These are phyloP conservation scores for Zaprionus vittiger DNA, from an alignment of 1,140 invertebrate species.

Conservation along the genomic window DNA sequence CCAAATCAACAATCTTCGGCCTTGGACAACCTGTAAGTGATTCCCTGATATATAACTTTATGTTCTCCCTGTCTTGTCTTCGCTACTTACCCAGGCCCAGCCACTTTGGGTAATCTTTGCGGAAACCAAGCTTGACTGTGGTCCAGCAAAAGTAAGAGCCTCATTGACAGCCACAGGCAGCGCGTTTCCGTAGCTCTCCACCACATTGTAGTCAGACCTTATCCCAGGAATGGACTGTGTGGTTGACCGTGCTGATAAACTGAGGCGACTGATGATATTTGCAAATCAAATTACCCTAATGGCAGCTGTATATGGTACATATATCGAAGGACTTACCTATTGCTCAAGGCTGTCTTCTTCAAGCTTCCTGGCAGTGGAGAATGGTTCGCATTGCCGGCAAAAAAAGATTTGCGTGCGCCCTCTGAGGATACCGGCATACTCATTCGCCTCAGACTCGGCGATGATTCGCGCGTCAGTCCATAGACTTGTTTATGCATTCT, in stretches of 20 bases:
- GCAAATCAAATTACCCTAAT: not conserved
- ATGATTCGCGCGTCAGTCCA: conserved; percentile 49
- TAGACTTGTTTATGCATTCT: conserved; percentile 63
- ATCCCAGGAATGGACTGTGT: conserved; percentile 89
- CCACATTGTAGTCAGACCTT: conserved; percentile 88
- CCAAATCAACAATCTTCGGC: conserved; percentile 94
- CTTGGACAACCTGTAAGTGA: conserved; percentile 91
- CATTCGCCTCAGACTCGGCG: conserved; percentile 32
- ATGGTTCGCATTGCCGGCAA: conserved; percentile 57
- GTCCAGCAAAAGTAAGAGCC: conserved; percentile 90
- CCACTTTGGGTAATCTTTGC: conserved; percentile 88
- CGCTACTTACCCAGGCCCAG: conserved; percentile 89
- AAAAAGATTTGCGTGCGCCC: conserved; percentile 62
- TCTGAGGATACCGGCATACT: conserved; percentile 47
- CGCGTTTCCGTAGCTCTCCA: conserved; percentile 91
- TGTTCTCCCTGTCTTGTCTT: not conserved
- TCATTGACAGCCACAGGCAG: conserved; percentile 95
- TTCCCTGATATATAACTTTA: not conserved
- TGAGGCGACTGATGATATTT: conserved; percentile 85
- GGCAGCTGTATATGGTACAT: not conserved
- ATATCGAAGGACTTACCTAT: conserved; percentile 39
- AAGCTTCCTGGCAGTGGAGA: conserved; percentile 46
- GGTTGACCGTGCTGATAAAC: conserved; percentile 87
- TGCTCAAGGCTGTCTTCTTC: conserved; percentile 58
- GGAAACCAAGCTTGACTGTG: conserved; percentile 86